Percentiles rank a stretch among this genome's conserved stretches.
phyloP scores from a whole-genome alignment of 1,140 invertebrate genomes.

The Pollicipes pollicipes region DNA sequence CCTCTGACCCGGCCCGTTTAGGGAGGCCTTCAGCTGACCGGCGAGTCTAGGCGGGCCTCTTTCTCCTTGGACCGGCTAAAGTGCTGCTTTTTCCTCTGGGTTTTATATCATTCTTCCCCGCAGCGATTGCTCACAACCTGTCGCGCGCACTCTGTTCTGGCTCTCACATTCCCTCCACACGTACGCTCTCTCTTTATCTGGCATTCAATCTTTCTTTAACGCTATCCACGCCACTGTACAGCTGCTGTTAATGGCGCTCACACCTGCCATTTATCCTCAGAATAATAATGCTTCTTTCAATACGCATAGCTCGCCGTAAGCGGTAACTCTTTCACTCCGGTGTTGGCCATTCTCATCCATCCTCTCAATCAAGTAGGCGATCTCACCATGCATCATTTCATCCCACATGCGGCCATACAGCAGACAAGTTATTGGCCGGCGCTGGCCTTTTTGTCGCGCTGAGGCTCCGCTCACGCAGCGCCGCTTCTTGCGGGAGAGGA shows the following conservation, averaged over 20 bases:
- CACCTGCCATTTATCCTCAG: background rate
- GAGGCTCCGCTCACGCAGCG: too few species aligned
- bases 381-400: background rate
- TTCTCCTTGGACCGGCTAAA: too few species aligned
- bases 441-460: background rate
- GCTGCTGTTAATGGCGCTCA: background rate
- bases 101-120: too few species aligned
- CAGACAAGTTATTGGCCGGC: too few species aligned
- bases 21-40: background rate
- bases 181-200: background rate
- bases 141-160: too few species aligned
- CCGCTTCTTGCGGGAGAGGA: background rate
- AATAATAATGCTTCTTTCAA: background rate
- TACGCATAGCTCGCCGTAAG: background rate
- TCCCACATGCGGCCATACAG: too few species aligned
- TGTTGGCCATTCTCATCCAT: too few species aligned
- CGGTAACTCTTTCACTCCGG: background rate
- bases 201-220: background rate
- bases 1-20: background rate
- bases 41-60: too few species aligned
- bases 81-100: too few species aligned
- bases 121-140: too few species aligned
- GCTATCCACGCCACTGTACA: background rate
- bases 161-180: too few species aligned
- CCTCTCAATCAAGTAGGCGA: too few species aligned